Base-by-base conservation (phyloP, 2,888 invertebrate genomes). In the Cosmia trapezina region DNA sequence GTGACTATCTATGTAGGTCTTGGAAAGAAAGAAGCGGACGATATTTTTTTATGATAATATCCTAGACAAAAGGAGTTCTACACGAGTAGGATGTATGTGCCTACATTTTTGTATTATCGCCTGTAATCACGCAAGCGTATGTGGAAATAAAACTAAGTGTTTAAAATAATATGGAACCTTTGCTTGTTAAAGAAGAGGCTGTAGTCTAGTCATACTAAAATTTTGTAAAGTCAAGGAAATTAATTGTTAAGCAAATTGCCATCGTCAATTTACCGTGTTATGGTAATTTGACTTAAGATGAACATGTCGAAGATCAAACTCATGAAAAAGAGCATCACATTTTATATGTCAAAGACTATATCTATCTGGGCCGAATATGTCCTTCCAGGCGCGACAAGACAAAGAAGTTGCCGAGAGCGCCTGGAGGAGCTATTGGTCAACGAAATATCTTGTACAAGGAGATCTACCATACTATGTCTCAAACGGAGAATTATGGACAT, bases 61-160 rank as follows among this genome's bases (percentile, higher is more conserved):
- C 79, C 66, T 60, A 75, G 74, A 84, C 80, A 81, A 83, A 83
- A 81, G 78, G 63, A 83, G 83, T 77, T 62, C 78, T 64, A 69
- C 68, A 76, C 80, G 33, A 73, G 72, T 62, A 74, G 76, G 72
- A 81, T 73, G 79, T 83, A 80, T 71, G 68, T 78, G 68, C 70
- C 78, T 87, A 86, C 82, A 86, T 85, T 86, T 89, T 88, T 87
- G 84, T 89, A 88, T 81, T 86, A 90, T 84, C 79, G 85, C 84
- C 72, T 73, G 84, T 78, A 82, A 86, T 83, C 92, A 91, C 92
- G 91, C 91, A 80, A 92, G 73, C 79, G 74, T 87, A 84, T 86
- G 88, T 84, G 86, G 82, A 88, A 87, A 88, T 87, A 87, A 85
- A 86, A 86, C 83, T 69, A 53, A 74, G 49, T 51, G n/a, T 9